Evolutionary conservation across 2,113 vertebrate species (phyloP), one percentile per base, ranked within the genome.

Genomic region (Uria lomvia): DNA sequence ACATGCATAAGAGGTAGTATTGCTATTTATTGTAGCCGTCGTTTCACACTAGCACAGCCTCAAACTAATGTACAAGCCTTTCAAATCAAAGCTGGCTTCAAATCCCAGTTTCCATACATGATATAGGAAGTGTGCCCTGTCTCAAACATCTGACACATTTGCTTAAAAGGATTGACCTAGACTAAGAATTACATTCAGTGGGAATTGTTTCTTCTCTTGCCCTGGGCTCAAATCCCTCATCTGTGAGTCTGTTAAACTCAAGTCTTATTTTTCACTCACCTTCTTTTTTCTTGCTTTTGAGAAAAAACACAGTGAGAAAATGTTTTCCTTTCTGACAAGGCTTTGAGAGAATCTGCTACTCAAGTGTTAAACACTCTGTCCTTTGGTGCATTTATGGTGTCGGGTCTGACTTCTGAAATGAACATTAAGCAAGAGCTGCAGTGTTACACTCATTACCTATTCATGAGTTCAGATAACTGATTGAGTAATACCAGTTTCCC

Each of bases 1-100:
- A 26, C 20, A 14, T 5, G 29, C 50, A 59, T 2, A 30, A 56
- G n/a, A 67, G 21, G 55, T 50, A 80, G 32, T 1, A 23, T 50
- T 88, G 42, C 36, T 32, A 4, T 79, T 88, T 79, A 21, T 21
- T 45, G 72, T 1, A 50, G 71, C 21, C 5, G 5, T 58, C 38
- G 5, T 55, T 83, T 70, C 66, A 58, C 59, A 71, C 26, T 7
- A 58, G 62, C 62, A 12, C 26, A 10, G 30, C 8, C 77, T 62
- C 3, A 0, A 50, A 65, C 22, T 20, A 15, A 62, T 0, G 2
- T 6, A 22, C 12, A 36, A 77, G n/a, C 16, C 36, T 72, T 45
- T 38, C 62, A 21, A 49, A 70, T 43, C 65, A 78, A 50, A 71
- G 43, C 0, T 38, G 47, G 26, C 43, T 60, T 72, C 80, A 34